Conservation (phyloP, 2,797 vertebrate genomes). For the Rhinoraja longicauda region DNA sequence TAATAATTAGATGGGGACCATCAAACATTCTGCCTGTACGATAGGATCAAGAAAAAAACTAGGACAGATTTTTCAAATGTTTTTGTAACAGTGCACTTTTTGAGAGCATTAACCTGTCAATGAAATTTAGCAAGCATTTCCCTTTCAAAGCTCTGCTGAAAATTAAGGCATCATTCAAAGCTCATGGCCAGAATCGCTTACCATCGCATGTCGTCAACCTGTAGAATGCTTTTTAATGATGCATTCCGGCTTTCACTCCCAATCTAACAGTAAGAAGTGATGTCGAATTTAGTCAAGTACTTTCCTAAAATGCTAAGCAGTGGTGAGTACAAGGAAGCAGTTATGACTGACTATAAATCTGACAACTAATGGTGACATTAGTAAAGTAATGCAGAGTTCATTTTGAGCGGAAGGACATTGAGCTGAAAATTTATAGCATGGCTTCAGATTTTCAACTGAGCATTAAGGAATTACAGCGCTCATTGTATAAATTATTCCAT, state of each 20-base stretch:
- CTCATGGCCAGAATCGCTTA: not conserved
- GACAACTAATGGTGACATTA: conserved; percentile 20
- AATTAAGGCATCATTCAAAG: not conserved
- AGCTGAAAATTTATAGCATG: conserved; percentile 31
- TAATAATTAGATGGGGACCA: not conserved
- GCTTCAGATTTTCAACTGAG: conserved; percentile 2
- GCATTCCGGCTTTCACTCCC: not conserved
- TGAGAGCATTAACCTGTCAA: not conserved
- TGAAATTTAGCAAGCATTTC: not conserved
- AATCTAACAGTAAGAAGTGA: not conserved
- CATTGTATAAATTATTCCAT: conserved; percentile 3
- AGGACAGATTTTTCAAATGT: too few relatives aligned
- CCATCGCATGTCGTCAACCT: conserved; percentile 16
- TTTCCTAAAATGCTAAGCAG: conserved; percentile 13
- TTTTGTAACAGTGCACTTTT: not conserved
- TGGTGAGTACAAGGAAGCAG: conserved; percentile 20
- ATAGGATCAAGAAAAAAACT: not conserved
- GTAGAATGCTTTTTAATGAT: conserved; percentile 31
- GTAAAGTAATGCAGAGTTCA: not conserved
- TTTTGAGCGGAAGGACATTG: conserved; percentile 27
- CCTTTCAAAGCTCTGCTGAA: not conserved
- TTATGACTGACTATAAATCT: conserved; percentile 30
- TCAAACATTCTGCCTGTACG: not conserved
- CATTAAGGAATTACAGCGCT: conserved; percentile 6
- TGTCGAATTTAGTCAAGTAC: conserved; percentile 4